phyloP scores from a whole-genome alignment of 2,797 vertebrate genomes.

The Trachurus trachurus region DNA sequence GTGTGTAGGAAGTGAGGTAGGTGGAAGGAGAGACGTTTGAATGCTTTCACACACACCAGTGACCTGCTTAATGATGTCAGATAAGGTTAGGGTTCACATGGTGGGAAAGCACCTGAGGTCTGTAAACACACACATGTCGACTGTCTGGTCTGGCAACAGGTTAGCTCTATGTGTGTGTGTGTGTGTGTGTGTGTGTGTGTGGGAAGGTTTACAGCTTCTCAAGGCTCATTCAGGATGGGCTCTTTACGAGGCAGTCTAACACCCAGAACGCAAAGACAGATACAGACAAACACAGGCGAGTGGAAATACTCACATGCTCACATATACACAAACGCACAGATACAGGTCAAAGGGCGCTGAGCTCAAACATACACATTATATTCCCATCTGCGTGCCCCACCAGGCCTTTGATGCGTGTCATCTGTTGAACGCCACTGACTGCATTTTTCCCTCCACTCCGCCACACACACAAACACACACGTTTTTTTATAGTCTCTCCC shows the following conservation, averaged over 20 bases:
- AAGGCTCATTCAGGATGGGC: conserved; percentile 45
- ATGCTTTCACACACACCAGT: conserved; percentile 43
- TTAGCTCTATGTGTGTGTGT: conserved; percentile 14
- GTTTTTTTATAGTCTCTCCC: conserved; percentile 44
- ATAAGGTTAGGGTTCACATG: conserved; percentile 46
- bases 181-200: conserved; percentile 25
- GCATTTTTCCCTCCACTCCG: conserved; percentile 17
- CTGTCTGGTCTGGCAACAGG: conserved; percentile 21
- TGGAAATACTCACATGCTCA: conserved; percentile 54
- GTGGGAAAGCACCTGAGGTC: conserved; percentile 75
- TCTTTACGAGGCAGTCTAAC: conserved; percentile 54
- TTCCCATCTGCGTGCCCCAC: conserved; percentile 68
- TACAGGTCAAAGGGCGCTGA: conserved; percentile 53
- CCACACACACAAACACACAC: conserved; percentile 27
- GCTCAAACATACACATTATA: conserved; percentile 68
- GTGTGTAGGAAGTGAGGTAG: conserved; percentile 35
- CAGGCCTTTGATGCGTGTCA: conserved; percentile 66
- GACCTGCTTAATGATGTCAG: conserved; percentile 54
- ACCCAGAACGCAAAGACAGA: conserved; percentile 49
- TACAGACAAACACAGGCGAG: conserved; percentile 30
- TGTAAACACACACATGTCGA: conserved; percentile 65
- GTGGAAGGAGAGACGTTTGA: conserved; percentile 23
- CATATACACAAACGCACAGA: conserved; percentile 41
- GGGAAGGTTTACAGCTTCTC: conserved; percentile 54
- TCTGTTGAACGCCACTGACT: conserved; percentile 65